These are phyloP conservation scores for Platerodrilus igneus DNA, from an alignment of 2,888 invertebrate genomes.

Conservation along the genomic window DNA sequence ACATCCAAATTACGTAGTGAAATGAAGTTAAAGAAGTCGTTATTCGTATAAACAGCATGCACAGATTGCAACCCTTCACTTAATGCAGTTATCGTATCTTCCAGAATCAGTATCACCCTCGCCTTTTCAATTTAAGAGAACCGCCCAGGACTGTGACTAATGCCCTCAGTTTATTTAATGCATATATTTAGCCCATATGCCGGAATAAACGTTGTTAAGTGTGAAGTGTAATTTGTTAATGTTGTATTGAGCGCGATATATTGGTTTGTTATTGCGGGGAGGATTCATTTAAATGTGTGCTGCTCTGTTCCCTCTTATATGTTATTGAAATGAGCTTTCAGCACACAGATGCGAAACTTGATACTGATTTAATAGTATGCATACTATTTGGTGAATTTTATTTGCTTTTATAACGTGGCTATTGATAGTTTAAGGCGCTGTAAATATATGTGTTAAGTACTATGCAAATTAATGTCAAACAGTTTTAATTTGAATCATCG, in stretches of 20 bases:
- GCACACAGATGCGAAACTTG: conserved; percentile 40
- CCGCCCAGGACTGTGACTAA: conserved; percentile 45
- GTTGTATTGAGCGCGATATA: conserved; percentile 39
- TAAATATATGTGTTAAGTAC: too few relatives aligned
- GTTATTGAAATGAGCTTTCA: conserved; percentile 34
- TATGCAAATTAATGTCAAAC: too few relatives aligned
- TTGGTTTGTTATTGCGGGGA: conserved; percentile 46
- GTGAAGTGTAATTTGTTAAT: conserved; percentile 47
- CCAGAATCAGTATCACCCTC: conserved; percentile 25
- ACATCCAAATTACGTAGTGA: too few relatives aligned
- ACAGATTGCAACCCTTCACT: conserved; percentile 37
- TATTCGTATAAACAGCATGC: too few relatives aligned
- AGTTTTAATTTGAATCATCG: too few relatives aligned
- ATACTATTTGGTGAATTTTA: too few relatives aligned
- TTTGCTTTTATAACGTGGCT: too few relatives aligned
- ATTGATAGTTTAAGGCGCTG: too few relatives aligned
- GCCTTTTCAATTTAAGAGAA: conserved; percentile 28
- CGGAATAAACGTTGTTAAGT: conserved; percentile 43
- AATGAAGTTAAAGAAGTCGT: too few relatives aligned
- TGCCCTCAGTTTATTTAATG: conserved; percentile 43
- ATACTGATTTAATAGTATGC: too few relatives aligned
- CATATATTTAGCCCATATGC: conserved; percentile 48
- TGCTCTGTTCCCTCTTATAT: conserved; percentile 33
- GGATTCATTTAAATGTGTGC: conserved; percentile 40
- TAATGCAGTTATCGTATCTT: conserved; percentile 32